A percentile compares a stretch with the other conserved stretches of the same genome.
These are phyloP conservation scores for Chironomus tentans DNA, from an alignment of 2,888 invertebrate genomes.

Conservation along the genomic window DNA sequence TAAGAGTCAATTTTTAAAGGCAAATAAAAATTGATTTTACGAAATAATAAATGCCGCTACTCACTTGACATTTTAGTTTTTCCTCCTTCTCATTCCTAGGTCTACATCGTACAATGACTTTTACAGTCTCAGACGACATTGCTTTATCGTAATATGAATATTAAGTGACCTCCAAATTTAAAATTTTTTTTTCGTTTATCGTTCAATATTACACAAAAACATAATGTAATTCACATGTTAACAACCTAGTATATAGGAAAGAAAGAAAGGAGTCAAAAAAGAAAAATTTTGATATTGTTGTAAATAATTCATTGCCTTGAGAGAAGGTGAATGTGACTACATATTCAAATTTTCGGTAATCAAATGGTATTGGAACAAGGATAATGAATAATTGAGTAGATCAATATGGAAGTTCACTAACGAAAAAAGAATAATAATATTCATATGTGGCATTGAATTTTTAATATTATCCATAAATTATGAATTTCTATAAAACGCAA, in stretches of 20 bases:
- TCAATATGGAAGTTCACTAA: background rate
- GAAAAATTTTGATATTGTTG: too few species aligned
- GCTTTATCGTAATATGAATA: background rate
- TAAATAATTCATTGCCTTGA: background rate
- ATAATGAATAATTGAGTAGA: conserved; percentile 14
- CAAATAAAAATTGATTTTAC: background rate
- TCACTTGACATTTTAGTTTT: conserved; percentile 55
- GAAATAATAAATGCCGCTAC: background rate
- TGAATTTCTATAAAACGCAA: background rate
- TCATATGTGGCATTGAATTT: conserved; percentile 14
- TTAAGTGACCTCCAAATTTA: conserved; percentile 3
- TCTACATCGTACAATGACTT: conserved; percentile 72
- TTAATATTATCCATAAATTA: background rate
- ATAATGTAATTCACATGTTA: background rate
- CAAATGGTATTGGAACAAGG: conserved; percentile 22
- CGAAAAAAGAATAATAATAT: background rate
- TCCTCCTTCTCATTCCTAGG: conserved; percentile 74
- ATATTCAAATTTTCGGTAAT: conserved; percentile 14
- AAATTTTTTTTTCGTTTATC: background rate
- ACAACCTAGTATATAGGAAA: background rate
- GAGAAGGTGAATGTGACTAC: background rate
- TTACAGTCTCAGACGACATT: conserved; percentile 55
- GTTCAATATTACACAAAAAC: background rate
- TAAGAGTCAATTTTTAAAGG: conserved; percentile 30
- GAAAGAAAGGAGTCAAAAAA: too few species aligned